Evolutionary conservation across 2,888 invertebrate species (phyloP), one percentile per base, ranked within the genome.

Genomic region (Helleia helle): DNA sequence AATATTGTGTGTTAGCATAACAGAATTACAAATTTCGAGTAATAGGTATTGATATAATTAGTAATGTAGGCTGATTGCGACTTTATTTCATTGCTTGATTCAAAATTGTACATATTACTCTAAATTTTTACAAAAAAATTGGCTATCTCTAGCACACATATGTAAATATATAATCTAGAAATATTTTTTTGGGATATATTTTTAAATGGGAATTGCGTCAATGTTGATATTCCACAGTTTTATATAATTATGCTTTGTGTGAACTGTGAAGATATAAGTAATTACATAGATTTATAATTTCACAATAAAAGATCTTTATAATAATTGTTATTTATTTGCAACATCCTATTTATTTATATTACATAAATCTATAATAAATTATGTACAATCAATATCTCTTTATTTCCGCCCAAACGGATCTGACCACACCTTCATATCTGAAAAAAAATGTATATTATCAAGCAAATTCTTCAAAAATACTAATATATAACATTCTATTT

Each of bases 361-460:
- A n/a, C n/a, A n/a, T n/a, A n/a, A n/a, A n/a, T n/a, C n/a, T n/a
- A n/a, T n/a, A n/a, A n/a, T n/a, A n/a, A n/a, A n/a, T n/a, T n/a
- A n/a, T n/a, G n/a, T n/a, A n/a, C n/a, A n/a, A n/a, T n/a, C n/a
- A n/a, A 49, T 65, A 9, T 66, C 64, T 37, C 71, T 57, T 57
- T 85, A 83, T 56, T 83, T 86, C 6, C 86, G 65, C 7, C 69
- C 85, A 65, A 88, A 88, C 17, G 88, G 88, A 65, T 88, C 87
- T 12, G 83, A 69, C 88, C 88, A 88, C 2, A 88, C 77, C 52
- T 87, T 87, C 88, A 88, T 88, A 70, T 87, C 87, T 87, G 73
- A 47, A 81, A 85, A 46, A 46, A 50, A 50, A 38, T 39, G n/a
- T n/a, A 38, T n/a, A n/a, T n/a, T n/a, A n/a, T n/a, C n/a, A n/a